These are phyloP conservation scores for Eueremaeus valkanovi DNA, from an alignment of 2,888 invertebrate genomes.

Conservation along the genomic window DNA sequence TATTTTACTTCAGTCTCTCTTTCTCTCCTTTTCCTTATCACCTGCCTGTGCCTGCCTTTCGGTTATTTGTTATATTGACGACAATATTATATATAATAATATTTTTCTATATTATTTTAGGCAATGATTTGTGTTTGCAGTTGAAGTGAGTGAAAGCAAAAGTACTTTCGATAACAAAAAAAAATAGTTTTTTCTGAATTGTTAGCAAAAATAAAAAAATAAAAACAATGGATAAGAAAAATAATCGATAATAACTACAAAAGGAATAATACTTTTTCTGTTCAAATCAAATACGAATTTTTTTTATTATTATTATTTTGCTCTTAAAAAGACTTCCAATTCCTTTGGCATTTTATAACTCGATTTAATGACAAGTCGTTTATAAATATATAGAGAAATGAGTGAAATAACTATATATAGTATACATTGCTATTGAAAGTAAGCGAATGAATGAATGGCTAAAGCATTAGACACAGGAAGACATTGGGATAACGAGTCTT, in stretches of 20 bases:
- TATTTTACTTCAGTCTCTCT: no score
- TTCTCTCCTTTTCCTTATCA: not conserved
- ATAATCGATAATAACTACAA: not conserved
- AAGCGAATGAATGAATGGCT: not conserved
- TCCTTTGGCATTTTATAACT: not conserved
- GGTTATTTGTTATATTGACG: slow-evolving; percentile 26
- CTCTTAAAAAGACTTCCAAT: not conserved
- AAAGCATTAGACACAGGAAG: no score
- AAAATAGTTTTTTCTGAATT: not conserved
- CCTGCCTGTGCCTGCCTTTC: slow-evolving; percentile 17
- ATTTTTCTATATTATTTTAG: slow-evolving; percentile 9
- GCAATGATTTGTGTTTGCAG: not conserved
- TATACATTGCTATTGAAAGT: not conserved
- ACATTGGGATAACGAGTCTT: no score
- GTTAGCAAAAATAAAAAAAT: no score
- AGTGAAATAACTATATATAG: not conserved
- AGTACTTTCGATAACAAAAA: not conserved
- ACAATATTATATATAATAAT: slow-evolving; percentile 23
- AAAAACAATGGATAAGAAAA: not conserved
- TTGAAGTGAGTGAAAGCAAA: not conserved
- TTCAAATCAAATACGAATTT: no score
- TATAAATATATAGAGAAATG: not conserved
- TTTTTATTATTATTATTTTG: no score
- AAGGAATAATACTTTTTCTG: no score
- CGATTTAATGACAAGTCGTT: slow-evolving; percentile 5